phyloP scores from a whole-genome alignment of 2,888 invertebrate genomes.

The Drosophila demipolita region DNA sequence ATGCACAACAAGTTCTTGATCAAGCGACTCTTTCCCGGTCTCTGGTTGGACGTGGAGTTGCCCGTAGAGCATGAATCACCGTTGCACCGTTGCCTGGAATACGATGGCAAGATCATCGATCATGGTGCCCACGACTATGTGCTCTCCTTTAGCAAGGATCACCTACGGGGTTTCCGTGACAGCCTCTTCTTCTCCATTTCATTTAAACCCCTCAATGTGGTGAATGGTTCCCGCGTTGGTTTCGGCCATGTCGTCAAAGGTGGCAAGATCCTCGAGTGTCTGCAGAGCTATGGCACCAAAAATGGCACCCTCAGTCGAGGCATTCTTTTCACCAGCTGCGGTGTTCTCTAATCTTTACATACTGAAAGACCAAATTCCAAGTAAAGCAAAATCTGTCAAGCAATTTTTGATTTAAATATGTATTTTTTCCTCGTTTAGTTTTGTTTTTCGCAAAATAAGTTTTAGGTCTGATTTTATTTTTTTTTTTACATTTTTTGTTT shows the following conservation, averaged over 20 bases:
- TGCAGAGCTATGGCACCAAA: constrained; percentile 78
- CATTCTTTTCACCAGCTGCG: constrained; percentile 67
- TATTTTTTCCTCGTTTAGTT: neutral
- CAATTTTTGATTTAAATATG: neutral
- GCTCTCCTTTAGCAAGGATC: constrained; percentile 64
- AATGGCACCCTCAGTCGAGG: constrained; percentile 76
- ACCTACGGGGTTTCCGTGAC: constrained; percentile 55
- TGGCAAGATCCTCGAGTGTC: constrained; percentile 62
- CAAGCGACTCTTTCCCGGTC: constrained; percentile 69
- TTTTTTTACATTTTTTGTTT: constrained; percentile 18
- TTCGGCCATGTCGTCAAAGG: constrained; percentile 78
- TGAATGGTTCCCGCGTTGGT: constrained; percentile 74
- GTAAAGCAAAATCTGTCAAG: neutral
- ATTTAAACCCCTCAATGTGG: constrained; percentile 74
- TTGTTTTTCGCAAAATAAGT: neutral
- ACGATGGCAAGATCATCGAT: constrained; percentile 64
- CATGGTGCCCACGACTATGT: constrained; percentile 56
- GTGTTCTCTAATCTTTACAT: constrained; percentile 51
- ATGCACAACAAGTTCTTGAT: constrained; percentile 59
- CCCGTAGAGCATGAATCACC: constrained; percentile 25
- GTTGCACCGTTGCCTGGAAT: constrained; percentile 49
- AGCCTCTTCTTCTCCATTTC: constrained; percentile 70
- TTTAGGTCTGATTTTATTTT: neutral
- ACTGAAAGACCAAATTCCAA: constrained; percentile 22
- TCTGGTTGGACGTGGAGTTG: constrained; percentile 73